Percentiles rank a stretch among this genome's conserved stretches.
Evolutionary conservation across 2,113 vertebrate species (phyloP).

Genomic region (Tursiops truncatus): DNA sequence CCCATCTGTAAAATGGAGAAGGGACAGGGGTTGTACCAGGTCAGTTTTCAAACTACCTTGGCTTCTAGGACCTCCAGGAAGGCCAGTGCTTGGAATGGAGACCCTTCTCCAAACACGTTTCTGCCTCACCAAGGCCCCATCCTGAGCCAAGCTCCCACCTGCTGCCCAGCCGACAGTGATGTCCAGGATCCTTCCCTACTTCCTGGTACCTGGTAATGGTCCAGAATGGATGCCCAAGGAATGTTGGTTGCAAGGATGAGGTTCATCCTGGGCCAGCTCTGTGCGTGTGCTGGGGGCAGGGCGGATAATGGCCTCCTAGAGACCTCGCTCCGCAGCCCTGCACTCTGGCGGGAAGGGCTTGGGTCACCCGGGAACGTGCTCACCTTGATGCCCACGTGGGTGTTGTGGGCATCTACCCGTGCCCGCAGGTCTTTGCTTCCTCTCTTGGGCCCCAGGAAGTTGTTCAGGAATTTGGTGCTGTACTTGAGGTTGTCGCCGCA

Average conservation of each 20-base stretch:
- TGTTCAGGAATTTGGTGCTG: constrained; percentile 97
- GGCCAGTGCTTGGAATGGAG: background rate
- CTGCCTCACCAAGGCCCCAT: background rate
- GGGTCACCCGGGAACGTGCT: constrained; percentile 28
- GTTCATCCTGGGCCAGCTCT: accelerated
- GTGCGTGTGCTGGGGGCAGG: background rate
- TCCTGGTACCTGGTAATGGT: background rate
- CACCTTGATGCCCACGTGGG: constrained; percentile 96
- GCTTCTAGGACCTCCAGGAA: background rate
- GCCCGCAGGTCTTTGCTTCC: constrained; percentile 96
- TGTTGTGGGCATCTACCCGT: constrained; percentile 95
- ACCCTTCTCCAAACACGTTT: background rate
- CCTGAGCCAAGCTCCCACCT: background rate
- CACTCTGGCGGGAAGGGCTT: accelerated
- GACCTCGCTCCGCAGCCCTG: accelerated
- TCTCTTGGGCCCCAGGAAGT: constrained; percentile 95
- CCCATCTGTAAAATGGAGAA: background rate
- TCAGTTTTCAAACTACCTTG: background rate
- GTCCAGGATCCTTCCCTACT: background rate
- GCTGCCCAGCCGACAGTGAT: background rate
- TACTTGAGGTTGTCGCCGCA: constrained; percentile 99
- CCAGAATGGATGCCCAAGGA: background rate
- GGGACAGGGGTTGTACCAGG: background rate
- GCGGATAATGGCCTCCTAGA: background rate
- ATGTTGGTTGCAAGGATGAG: background rate